These are phyloP conservation scores for Hypotaenidia okinawae DNA, from an alignment of 2,797 vertebrate genomes.

Conservation along the genomic window DNA sequence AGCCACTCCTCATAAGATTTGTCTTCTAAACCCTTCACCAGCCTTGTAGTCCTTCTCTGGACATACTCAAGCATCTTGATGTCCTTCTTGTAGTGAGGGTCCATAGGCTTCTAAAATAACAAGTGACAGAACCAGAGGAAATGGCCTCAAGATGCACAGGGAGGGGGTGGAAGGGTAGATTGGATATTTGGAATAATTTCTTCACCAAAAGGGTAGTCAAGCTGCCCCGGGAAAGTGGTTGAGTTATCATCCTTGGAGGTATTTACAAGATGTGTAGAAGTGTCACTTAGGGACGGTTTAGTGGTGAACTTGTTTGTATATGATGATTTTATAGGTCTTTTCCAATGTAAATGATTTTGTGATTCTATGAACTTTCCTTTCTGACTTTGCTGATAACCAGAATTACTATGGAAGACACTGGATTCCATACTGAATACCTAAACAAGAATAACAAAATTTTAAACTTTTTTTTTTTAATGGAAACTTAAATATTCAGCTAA, in stretches of 20 bases:
- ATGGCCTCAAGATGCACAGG: too few species aligned
- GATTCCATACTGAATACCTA: background rate
- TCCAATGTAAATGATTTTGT: background rate
- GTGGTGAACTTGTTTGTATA: background rate
- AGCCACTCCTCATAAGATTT: too few species aligned
- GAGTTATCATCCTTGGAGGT: background rate
- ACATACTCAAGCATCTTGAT: too few species aligned
- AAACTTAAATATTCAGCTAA: background rate
- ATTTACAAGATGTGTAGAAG: fast-evolving
- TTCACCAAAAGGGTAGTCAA: fast-evolving
- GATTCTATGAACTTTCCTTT: background rate
- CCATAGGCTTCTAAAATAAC: too few species aligned
- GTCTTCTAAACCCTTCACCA: too few species aligned
- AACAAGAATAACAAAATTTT: background rate
- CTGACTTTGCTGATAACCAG: background rate
- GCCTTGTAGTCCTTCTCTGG: too few species aligned
- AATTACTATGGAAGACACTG: background rate
- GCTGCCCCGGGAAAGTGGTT: background rate
- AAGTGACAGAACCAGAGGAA: too few species aligned
- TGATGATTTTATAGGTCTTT: background rate
- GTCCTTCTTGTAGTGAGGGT: too few species aligned
- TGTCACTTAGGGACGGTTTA: fast-evolving
- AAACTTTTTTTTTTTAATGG: background rate
- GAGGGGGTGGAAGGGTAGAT: too few species aligned
- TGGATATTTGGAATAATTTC: too few species aligned